phyloP scores from a whole-genome alignment of 2,888 invertebrate species.

The Synergus umbraculus region DNA sequence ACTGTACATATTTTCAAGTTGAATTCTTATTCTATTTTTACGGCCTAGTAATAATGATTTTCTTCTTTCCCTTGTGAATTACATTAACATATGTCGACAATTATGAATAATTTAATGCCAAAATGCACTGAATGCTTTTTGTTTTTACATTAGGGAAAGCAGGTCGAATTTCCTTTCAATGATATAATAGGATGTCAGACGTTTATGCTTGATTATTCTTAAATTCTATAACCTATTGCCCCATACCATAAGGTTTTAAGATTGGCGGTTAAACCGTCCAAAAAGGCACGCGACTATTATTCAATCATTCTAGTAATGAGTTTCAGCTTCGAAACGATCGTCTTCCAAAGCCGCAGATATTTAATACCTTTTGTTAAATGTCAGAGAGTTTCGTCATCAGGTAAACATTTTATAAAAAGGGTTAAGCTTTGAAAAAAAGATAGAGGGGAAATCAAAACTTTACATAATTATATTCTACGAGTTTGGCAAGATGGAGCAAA shows the following conservation, averaged over 20 bases:
- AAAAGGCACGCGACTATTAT: slow-evolving; percentile 41
- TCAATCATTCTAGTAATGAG: slow-evolving; percentile 35
- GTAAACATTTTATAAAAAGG: slow-evolving; percentile 21
- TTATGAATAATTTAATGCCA: no score
- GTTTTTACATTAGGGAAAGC: slow-evolving; percentile 19
- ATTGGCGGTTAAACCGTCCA: slow-evolving; percentile 34
- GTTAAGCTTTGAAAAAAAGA: background rate
- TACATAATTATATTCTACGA: slow-evolving; percentile 11
- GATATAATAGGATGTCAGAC: slow-evolving; percentile 18
- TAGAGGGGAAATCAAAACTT: slow-evolving; percentile 9
- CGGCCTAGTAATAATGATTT: no score
- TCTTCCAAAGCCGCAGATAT: slow-evolving; percentile 34
- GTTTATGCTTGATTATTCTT: slow-evolving; percentile 27
- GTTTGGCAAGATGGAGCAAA: slow-evolving; percentile 1
- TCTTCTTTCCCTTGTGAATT: no score
- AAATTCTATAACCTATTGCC: background rate
- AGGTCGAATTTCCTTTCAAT: slow-evolving; percentile 17
- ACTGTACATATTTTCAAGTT: no score
- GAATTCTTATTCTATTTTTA: no score
- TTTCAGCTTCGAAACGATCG: slow-evolving; percentile 25
- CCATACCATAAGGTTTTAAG: background rate
- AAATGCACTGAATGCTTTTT: background rate
- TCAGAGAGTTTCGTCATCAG: slow-evolving; percentile 35
- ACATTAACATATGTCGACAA: no score
- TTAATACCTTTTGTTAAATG: slow-evolving; percentile 38